phyloP scores from a whole-genome alignment of 2,797 vertebrate species.

The Chanos chanos region DNA sequence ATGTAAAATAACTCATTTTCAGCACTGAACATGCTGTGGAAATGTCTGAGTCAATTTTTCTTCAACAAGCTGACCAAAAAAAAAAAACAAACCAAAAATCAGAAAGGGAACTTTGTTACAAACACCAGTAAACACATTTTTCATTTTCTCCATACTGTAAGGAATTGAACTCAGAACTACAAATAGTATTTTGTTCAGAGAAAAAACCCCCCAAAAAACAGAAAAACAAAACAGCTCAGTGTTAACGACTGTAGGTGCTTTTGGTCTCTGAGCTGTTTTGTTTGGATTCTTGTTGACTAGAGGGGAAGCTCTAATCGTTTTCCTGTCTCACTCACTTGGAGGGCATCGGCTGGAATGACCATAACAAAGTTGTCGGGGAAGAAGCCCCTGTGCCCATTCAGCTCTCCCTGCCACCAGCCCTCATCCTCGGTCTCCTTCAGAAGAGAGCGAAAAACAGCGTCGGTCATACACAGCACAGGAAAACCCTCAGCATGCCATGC shows the following conservation, averaged over 20 bases:
- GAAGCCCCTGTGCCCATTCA: slow-evolving; percentile 73
- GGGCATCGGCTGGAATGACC: slow-evolving; percentile 63
- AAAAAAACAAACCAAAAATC: slow-evolving; percentile 14
- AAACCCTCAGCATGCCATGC: background rate
- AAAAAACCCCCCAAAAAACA: no score
- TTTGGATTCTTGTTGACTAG: no score
- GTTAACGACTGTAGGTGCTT: no score
- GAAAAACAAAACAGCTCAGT: no score
- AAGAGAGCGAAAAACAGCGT: slow-evolving; percentile 48
- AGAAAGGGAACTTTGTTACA: slow-evolving; percentile 21
- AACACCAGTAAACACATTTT: no score
- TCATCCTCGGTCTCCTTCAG: slow-evolving; percentile 76
- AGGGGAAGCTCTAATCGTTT: slow-evolving; percentile 18
- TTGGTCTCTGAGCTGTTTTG: no score
- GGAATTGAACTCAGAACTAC: no score
- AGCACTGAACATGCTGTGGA: slow-evolving; percentile 40
- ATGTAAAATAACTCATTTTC: slow-evolving; percentile 55
- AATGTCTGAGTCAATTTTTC: slow-evolving; percentile 53
- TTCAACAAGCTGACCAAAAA: slow-evolving; percentile 9
- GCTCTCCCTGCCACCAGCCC: slow-evolving; percentile 91
- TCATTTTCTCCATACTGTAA: no score
- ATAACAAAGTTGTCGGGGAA: slow-evolving; percentile 89
- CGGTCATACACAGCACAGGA: slow-evolving; percentile 44
- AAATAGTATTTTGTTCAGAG: no score
- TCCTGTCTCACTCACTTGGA: slow-evolving; percentile 63